Conservation (phyloP, 2,113 vertebrate genomes). For the Chaetops frenatus region DNA sequence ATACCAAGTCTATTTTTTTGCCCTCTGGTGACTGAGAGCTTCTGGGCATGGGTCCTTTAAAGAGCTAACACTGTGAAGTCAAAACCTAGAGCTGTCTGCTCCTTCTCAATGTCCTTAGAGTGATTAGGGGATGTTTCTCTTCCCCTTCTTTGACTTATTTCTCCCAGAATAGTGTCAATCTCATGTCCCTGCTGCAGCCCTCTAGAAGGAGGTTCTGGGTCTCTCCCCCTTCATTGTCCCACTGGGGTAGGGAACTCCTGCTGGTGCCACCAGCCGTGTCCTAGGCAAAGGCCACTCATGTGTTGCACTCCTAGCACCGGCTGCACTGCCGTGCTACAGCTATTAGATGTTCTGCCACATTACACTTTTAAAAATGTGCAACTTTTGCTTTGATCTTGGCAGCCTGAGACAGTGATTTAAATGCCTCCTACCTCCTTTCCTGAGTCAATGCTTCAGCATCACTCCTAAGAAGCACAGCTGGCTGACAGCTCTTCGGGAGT, state of each 20-base stretch:
- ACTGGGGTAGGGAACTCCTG: background rate
- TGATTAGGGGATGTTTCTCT: background rate
- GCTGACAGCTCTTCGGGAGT: conserved; percentile 42
- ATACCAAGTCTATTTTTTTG: background rate
- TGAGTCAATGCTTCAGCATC: conserved; percentile 32
- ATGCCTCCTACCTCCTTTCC: conserved; percentile 43
- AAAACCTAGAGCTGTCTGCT: background rate
- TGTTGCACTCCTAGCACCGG: background rate
- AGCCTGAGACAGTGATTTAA: conserved; percentile 35
- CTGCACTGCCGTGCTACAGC: background rate
- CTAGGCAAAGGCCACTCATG: background rate
- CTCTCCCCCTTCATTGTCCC: background rate
- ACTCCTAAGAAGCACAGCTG: conserved; percentile 17
- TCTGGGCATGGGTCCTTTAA: background rate
- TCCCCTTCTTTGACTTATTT: background rate
- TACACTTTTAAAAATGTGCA: background rate
- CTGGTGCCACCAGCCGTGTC: background rate
- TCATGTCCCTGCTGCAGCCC: background rate
- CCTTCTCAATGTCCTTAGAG: background rate
- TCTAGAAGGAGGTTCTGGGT: conserved; percentile 11
- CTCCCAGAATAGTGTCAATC: background rate
- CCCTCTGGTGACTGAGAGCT: background rate
- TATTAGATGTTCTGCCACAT: background rate
- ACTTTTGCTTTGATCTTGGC: conserved; percentile 36
- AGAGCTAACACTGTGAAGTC: background rate